Base-by-base conservation (phyloP, 2,797 vertebrate genomes). In the Platyrinchus mystaceus region DNA sequence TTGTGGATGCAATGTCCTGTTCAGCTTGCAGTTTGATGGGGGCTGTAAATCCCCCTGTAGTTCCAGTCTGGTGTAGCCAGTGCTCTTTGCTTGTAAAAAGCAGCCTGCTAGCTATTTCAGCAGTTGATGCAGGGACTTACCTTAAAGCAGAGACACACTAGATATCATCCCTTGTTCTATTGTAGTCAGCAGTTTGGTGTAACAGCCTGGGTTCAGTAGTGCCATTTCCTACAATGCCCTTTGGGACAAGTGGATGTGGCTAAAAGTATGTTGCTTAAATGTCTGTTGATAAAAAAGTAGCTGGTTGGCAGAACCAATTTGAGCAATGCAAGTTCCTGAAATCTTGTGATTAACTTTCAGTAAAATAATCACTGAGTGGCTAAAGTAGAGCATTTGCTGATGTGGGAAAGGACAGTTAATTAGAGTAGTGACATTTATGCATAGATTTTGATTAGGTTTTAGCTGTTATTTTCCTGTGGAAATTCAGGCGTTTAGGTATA, bases 181-280 rank as follows among this genome's bases (percentile, higher is more conserved):
- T 9, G 2, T 14, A 73, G 27, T 36, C 14, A 37, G 32, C 62
- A 19, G n/a, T 52, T 75, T 49, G 18, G 39, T 78, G 0, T 24
- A 75, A 46, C 9, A 49, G 46, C 12, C 30, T 77, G 24, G 24
- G 7, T 50, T 78, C 7, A 6, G 15, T 63, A 23, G 32, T 7
- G 21, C 36, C 13, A 11, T 46, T 43, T 50, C 50, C 44, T 58
- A 3, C 0, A 0, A 8, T 56, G 28, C 2, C 1, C 41, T 79
- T 79, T 46, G n/a, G 41, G 52, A 46, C 55, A 16, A 71, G 10
- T 13, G 20, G 20, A 21, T 84, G 28, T 12, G 15, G 9, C 37
- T 83, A 39, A 62, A 80, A 68, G n/a, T 12, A 24, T 75, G 27
- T 16, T 73, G 17, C 78, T 84, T 84, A 71, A 78, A 28, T 62